phyloP scores from a whole-genome alignment of 2,113 vertebrate species.

The Lepisosteus oculatus region DNA sequence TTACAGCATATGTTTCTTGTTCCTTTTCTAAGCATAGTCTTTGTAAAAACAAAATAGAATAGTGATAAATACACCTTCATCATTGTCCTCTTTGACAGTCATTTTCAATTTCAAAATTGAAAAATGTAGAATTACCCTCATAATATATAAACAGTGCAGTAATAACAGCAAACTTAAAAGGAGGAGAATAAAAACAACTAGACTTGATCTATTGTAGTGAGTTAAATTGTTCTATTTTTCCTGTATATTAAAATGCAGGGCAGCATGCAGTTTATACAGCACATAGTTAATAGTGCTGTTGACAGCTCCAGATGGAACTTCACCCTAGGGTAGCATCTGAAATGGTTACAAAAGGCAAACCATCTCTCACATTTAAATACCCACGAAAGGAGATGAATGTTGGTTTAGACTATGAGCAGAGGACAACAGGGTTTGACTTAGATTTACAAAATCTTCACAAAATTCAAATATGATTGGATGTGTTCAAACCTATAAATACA shows the following conservation, averaged over 20 bases:
- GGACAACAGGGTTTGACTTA: slow-evolving; percentile 17
- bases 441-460: neutral
- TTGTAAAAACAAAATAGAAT: too few relatives aligned
- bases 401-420: slow-evolving; percentile 3
- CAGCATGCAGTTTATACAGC: slow-evolving; percentile 28
- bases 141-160: too few relatives aligned
- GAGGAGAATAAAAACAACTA: too few relatives aligned
- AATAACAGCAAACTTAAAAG: too few relatives aligned
- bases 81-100: too few relatives aligned
- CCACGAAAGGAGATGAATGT: slow-evolving; percentile 20
- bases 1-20: too few relatives aligned
- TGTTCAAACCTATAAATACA: too few relatives aligned
- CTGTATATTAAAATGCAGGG: slow-evolving; percentile 13
- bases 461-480: neutral
- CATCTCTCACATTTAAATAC: slow-evolving; percentile 40
- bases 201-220: too few relatives aligned
- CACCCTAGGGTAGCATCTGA: slow-evolving; percentile 32
- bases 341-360: slow-evolving; percentile 31
- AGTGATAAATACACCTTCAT: too few relatives aligned
- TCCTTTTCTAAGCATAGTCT: too few relatives aligned
- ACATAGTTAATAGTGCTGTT: slow-evolving; percentile 31
- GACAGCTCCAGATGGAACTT: slow-evolving; percentile 43
- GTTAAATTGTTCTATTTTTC: neutral
- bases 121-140: too few relatives aligned
- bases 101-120: too few relatives aligned